A percentile compares a stretch with the other conserved stretches of the same genome.
Conservation (phyloP, 2,888 invertebrate species). For the Mallateleia sp. region DNA sequence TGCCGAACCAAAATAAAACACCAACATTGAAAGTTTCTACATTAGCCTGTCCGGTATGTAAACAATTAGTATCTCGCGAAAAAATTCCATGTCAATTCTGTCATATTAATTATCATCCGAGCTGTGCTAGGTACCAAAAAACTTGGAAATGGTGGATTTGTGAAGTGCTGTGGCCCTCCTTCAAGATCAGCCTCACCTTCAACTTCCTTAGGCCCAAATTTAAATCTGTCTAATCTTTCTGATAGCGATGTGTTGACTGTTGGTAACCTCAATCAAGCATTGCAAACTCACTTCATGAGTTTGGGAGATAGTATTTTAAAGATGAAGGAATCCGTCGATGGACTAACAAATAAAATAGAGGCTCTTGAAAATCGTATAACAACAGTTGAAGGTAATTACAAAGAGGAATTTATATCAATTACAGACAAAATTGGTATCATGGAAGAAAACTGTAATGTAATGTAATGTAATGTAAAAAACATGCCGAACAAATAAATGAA, state of each 20-base stretch:
- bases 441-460: too few species aligned
- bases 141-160: neutral
- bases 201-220: too few species aligned
- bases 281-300: neutral
- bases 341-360: neutral
- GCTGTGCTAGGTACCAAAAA: neutral
- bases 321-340: neutral
- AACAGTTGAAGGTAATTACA: neutral
- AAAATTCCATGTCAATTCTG: neutral
- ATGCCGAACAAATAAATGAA: neutral
- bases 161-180: neutral
- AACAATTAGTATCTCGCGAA: neutral
- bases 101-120: neutral
- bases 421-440: neutral
- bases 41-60: neutral
- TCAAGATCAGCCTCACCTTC: neutral
- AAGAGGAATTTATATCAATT: neutral
- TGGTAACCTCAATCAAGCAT: neutral
- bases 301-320: too few species aligned
- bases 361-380: neutral
- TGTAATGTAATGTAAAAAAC: neutral
- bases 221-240: too few species aligned
- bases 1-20: too few species aligned
- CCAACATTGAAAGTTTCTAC: too few species aligned
- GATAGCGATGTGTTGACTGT: neutral